phyloP scores from a whole-genome alignment of 2,888 invertebrate species.

The Sinopyrophorus schimmeli region DNA sequence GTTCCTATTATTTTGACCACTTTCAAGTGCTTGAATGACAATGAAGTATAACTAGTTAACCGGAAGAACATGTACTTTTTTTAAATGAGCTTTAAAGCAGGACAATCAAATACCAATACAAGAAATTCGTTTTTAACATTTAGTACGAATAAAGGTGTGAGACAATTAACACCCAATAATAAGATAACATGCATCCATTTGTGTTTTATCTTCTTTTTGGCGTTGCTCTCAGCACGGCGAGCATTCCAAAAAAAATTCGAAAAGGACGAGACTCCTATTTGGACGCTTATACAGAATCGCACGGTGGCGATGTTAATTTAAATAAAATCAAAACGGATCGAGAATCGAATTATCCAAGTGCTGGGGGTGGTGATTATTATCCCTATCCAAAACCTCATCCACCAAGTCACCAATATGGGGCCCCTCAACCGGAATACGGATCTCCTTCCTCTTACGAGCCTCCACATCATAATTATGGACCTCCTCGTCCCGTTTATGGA shows the following conservation, averaged over 20 bases:
- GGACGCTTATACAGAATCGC: constrained; percentile 66
- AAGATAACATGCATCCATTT: constrained; percentile 1
- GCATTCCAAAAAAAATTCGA: constrained; percentile 3
- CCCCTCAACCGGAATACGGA: constrained; percentile 46
- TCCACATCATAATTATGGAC: constrained; percentile 40
- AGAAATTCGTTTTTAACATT: constrained; percentile 7
- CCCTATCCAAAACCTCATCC: constrained; percentile 42
- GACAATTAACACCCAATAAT: constrained; percentile 13
- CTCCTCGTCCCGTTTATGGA: constrained; percentile 40
- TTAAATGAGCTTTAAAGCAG: constrained; percentile 28
- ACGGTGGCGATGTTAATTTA: constrained; percentile 58
- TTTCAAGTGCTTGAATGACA: constrained; percentile 26
- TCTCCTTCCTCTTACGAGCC: constrained; percentile 31
- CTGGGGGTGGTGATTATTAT: constrained; percentile 41
- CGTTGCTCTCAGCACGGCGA: not conserved
- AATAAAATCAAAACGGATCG: constrained; percentile 56
- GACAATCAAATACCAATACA: constrained; percentile 18
- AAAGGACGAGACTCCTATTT: constrained; percentile 62
- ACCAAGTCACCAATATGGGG: constrained; percentile 50
- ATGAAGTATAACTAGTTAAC: constrained; percentile 36
- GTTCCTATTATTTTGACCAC: constrained; percentile 29
- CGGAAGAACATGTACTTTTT: constrained; percentile 29
- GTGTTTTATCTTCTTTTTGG: constrained; percentile 41
- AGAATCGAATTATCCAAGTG: constrained; percentile 54
- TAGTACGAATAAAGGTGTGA: constrained; percentile 32